Evolutionary conservation across 2,113 vertebrate genomes (phyloP).

Genomic region (Lucifuga dentata): DNA sequence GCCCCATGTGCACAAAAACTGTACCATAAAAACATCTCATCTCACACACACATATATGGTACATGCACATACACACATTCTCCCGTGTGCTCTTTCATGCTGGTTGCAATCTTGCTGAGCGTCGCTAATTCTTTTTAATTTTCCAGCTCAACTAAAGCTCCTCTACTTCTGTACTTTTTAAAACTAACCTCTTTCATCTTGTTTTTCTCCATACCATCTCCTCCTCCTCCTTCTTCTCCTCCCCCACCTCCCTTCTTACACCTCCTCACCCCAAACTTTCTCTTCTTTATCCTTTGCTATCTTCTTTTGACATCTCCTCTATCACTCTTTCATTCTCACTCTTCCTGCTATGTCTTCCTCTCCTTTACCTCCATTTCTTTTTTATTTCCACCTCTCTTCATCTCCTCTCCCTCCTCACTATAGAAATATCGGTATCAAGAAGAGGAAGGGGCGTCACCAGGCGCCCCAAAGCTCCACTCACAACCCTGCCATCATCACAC

Average conservation of each 20-base stretch:
- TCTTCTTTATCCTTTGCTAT: background rate
- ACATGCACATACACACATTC: slow-evolving; percentile 7
- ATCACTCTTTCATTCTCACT: background rate
- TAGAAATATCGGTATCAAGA: slow-evolving; percentile 79
- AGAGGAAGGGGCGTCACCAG: slow-evolving; percentile 75
- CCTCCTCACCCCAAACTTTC: slow-evolving; percentile 5
- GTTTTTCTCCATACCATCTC: slow-evolving; percentile 5
- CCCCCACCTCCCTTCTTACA: background rate
- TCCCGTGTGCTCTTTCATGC: slow-evolving; percentile 18
- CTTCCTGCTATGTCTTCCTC: background rate
- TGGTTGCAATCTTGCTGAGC: slow-evolving; percentile 7
- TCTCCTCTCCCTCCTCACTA: background rate
- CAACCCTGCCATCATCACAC: slow-evolving; percentile 73
- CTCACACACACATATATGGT: slow-evolving; percentile 29
- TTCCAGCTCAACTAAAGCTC: slow-evolving; percentile 46
- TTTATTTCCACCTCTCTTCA: background rate
- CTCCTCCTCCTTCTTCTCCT: background rate
- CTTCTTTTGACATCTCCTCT: background rate
- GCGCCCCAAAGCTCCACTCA: slow-evolving; percentile 72
- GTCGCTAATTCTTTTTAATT: slow-evolving; percentile 36
- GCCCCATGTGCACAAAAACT: slow-evolving; percentile 30
- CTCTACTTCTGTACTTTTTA: slow-evolving; percentile 25
- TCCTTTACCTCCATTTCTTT: slow-evolving; percentile 7
- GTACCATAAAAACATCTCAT: slow-evolving; percentile 36
- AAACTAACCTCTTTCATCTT: slow-evolving; percentile 46